Base-by-base conservation (phyloP, 2,888 invertebrate genomes). In the Heliconius hortense region DNA sequence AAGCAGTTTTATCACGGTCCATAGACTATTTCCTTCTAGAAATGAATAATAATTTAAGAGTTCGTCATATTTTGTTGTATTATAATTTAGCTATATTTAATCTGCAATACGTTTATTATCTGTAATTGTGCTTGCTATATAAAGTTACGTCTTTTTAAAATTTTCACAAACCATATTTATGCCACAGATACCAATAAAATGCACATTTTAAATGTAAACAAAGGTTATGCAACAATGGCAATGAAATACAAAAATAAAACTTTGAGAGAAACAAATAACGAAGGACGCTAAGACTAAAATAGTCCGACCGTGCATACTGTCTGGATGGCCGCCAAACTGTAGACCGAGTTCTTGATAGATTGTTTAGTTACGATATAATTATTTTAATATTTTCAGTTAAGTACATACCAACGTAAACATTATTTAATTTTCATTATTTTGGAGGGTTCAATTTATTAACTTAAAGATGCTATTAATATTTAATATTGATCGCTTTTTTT, bases 241-340 rank as follows among this genome's bases (percentile, higher is more conserved):
- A 84, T 78, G 39, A 75, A 76, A 77, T 78, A 77, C 85, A 86
- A 85, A 88, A 87, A 89, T 89, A 89, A 35, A 84, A 86, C 66
- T 74, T 76, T 78, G 28, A 66, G 82, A 80, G 88, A 86, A 88
- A 89, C 86, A 88, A 88, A 89, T 84, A 83, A 82, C 84, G 89
- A 90, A 91, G 90, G 90, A 89, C 90, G 86, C 82, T 74, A 74
- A 76, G 83, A 85, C 88, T 80, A 85, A 89, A 92, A 91, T 91
- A 91, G 86, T 84, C 89, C 89, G 85, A 85, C 84, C 84, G 84
- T 84, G 84, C 85, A 84, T 84, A 82, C 83, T 83, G 80, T 76
- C 81, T 92, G 92, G 91, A 87, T 68, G 68, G 70, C 77, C 73
- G 89, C 92, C 90, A 90, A 88, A 73, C 15, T 56, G 28, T 67